These are phyloP conservation scores for Prunella strophiata DNA, from an alignment of 2,797 vertebrate species.

Conservation along the genomic window DNA sequence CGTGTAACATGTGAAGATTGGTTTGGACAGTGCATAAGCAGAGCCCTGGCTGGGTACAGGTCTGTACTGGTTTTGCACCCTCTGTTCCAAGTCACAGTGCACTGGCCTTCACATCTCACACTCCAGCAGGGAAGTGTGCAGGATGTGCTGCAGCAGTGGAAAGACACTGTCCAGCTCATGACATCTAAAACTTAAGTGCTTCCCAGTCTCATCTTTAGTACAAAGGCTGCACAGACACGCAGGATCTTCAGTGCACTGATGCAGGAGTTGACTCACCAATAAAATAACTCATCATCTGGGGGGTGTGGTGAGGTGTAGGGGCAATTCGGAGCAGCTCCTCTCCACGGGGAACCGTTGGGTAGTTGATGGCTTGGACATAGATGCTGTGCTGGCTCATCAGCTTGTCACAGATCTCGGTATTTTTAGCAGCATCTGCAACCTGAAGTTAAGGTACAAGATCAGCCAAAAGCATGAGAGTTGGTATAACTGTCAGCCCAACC, in stretches of 20 bases:
- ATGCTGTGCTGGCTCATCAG: slow-evolving; percentile 94
- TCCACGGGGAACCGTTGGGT: slow-evolving; percentile 92
- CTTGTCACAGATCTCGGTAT: slow-evolving; percentile 90
- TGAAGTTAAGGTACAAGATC: slow-evolving; percentile 39
- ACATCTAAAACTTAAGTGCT: background rate
- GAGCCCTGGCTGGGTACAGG: background rate
- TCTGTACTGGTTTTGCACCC: background rate
- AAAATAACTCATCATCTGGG: slow-evolving; percentile 97
- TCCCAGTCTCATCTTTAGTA: background rate
- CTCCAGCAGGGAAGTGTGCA: background rate
- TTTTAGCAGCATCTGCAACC: slow-evolving; percentile 94
- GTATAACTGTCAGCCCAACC: background rate
- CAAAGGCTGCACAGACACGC: background rate
- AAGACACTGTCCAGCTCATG: background rate
- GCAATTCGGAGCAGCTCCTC: slow-evolving; percentile 95
- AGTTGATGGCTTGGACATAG: slow-evolving; percentile 98
- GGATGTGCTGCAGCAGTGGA: background rate
- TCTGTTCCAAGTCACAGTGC: background rate
- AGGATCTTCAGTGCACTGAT: background rate
- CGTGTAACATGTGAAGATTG: fast-evolving
- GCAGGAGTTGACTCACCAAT: slow-evolving; percentile 81
- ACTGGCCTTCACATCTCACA: background rate
- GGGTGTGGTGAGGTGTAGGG: slow-evolving; percentile 94
- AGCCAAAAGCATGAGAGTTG: background rate
- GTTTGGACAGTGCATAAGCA: background rate